Evolutionary conservation across 2,797 vertebrate species (phyloP), one percentile per base, ranked within the genome.

Genomic region (Paratrypauchen microcephalus): DNA sequence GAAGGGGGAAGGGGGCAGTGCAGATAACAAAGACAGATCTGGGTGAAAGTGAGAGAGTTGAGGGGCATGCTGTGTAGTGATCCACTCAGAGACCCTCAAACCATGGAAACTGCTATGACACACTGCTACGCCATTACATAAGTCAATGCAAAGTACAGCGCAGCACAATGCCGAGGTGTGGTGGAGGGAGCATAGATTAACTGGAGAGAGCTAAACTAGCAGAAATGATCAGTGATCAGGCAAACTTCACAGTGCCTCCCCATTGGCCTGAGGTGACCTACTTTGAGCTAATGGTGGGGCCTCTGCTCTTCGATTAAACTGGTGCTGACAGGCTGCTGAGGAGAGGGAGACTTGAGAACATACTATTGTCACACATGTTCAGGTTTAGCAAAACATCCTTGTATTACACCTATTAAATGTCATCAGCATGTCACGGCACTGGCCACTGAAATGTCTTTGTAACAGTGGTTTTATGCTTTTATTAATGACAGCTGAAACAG

Each of bases 191-290:
- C 71, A 71, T 75, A 76, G 82, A 81, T 84, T 77, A 85, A 86
- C 83, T 81, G 68, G 57, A 71, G 80, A 71, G 78, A 71, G 85
- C 73, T 80, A 79, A 74, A 78, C 73, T 80, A 83, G 81, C 79
- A 80, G 78, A 72, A 66, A 55, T 12, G 50, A 73, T 72, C 82
- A 79, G 86, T 88, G 82, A 85, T 82, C 86, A 86, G 85, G 84
- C 83, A 85, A 86, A 86, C 86, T 82, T 77, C 72, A 86, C 83
- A 76, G 79, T 77, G 86, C 79, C 88, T 92, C 88, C 87, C 89
- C 88, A 81, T 86, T 93, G 91, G 90, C 86, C 91, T 87, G 85
- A 77, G 83, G 80, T 92, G 94, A 91, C 93, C 93, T 93, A 93
- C 89, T 94, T 93, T 84, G 87, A 79, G 81, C 84, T 87, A 86